Evolutionary conservation across 2,888 invertebrate genomes (phyloP).

Genomic region (Helicoverpa assulta): DNA sequence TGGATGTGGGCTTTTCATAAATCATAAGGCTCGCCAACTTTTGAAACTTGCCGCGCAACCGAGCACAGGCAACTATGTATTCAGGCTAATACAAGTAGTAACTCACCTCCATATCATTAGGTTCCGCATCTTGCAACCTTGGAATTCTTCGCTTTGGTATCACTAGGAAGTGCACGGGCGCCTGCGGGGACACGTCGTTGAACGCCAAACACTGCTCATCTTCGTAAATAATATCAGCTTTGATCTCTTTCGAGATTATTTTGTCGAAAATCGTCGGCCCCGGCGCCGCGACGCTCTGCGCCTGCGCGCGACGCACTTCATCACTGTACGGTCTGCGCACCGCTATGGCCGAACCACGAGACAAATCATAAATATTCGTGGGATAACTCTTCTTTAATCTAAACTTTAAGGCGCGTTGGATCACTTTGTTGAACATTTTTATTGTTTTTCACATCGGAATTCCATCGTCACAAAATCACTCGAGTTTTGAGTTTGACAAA

Average conservation of each 20-base stretch:
- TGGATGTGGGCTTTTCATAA: too few relatives aligned
- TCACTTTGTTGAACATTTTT: conserved; percentile 87
- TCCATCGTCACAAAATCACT: conserved; percentile 59
- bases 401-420: conserved; percentile 86
- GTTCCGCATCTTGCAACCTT: conserved; percentile 90
- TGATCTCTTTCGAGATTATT: conserved; percentile 94
- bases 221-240: conserved; percentile 95
- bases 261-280: conserved; percentile 93
- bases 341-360: conserved; percentile 82
- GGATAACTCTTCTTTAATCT: conserved; percentile 85
- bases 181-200: conserved; percentile 94
- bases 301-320: conserved; percentile 83
- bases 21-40: background rate
- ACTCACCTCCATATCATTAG: conserved; percentile 91
- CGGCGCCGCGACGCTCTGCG: conserved; percentile 76
- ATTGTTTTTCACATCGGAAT: conserved; percentile 58
- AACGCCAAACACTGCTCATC: conserved; percentile 95
- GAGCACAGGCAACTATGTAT: conserved; percentile 12
- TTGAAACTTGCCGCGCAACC: conserved; percentile 27
- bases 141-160: conserved; percentile 94
- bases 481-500: conserved; percentile 40
- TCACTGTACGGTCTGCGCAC: conserved; percentile 83
- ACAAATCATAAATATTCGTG: conserved; percentile 86
- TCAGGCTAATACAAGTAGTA: conserved; percentile 9
- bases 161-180: conserved; percentile 95